A percentile compares a stretch with the other conserved stretches of the same genome.
Evolutionary conservation across 2,113 vertebrate genomes (phyloP).

Genomic region (Nerophis ophidion): DNA sequence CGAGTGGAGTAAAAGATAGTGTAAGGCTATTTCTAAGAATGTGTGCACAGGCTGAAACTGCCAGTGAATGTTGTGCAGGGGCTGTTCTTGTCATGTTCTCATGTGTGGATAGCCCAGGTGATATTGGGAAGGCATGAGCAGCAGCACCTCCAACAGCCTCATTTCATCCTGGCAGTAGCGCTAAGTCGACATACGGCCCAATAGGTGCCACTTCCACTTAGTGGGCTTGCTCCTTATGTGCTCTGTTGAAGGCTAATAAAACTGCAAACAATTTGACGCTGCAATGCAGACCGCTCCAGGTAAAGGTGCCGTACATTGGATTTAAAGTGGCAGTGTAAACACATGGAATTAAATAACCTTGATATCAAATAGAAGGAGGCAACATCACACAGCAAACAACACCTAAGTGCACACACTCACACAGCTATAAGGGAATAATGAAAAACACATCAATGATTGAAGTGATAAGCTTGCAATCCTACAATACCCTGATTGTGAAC

Average conservation of each 20-base stretch:
- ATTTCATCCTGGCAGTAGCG: slow-evolving; percentile 19
- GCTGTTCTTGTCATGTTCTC: slow-evolving; percentile 37
- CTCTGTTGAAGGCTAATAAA: slow-evolving; percentile 47
- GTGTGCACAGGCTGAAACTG: not conserved
- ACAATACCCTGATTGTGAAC: too few relatives aligned
- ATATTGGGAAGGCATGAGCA: slow-evolving; percentile 28
- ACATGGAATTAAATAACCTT: too few relatives aligned
- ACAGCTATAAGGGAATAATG: too few relatives aligned
- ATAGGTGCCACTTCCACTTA: slow-evolving; percentile 47
- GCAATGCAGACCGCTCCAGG: slow-evolving; percentile 25
- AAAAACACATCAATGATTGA: too few relatives aligned
- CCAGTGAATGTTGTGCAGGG: slow-evolving; percentile 13
- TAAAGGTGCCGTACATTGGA: slow-evolving; percentile 2
- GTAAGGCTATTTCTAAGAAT: slow-evolving; percentile 20
- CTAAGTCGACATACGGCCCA: slow-evolving; percentile 37
- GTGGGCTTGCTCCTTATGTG: slow-evolving; percentile 24
- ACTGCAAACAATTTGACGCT: slow-evolving; percentile 26
- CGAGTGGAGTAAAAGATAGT: slow-evolving; percentile 19
- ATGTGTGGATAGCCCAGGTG: slow-evolving; percentile 18
- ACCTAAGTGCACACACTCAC: too few relatives aligned
- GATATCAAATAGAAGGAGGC: too few relatives aligned
- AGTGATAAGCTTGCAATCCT: too few relatives aligned
- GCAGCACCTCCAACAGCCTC: slow-evolving; percentile 20
- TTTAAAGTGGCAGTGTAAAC: too few relatives aligned
- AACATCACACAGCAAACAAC: too few relatives aligned